A percentile compares a stretch with the other conserved stretches of the same genome.
phyloP scores from a whole-genome alignment of 2,113 vertebrate genomes.

The Ailuropoda melanoleuca region DNA sequence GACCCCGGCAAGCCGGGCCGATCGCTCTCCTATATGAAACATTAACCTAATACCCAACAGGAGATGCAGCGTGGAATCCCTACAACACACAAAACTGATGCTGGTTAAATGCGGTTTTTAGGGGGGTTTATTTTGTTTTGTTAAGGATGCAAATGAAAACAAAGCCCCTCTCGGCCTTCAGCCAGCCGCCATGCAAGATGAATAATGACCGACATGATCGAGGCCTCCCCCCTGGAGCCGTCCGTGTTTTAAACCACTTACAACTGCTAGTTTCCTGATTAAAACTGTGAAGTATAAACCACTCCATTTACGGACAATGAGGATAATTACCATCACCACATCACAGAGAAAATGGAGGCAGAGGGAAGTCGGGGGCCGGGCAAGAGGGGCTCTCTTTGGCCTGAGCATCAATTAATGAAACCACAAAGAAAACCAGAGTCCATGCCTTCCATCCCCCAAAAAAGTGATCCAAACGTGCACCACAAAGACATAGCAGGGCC shows the following conservation, averaged over 20 bases:
- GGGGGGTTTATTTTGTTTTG: not conserved
- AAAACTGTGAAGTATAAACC: not conserved
- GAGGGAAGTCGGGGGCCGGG: too few species aligned
- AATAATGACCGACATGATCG: accelerated
- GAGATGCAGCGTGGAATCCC: accelerated
- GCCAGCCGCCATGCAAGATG: accelerated
- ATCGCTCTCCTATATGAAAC: accelerated
- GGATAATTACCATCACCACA: accelerated
- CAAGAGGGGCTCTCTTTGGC: not conserved
- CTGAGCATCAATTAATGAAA: not conserved
- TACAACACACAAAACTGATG: accelerated
- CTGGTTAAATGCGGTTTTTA: not conserved
- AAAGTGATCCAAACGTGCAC: accelerated
- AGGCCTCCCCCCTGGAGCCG: too few species aligned
- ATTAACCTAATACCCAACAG: accelerated
- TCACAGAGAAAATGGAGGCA: not conserved
- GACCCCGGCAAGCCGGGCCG: accelerated
- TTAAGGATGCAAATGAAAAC: not conserved
- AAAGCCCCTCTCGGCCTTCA: not conserved
- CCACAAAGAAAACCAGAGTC: not conserved
- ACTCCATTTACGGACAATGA: not conserved
- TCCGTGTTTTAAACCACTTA: not conserved
- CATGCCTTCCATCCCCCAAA: not conserved
- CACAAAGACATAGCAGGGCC: accelerated
- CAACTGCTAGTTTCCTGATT: not conserved